A percentile compares a stretch with the other conserved stretches of the same genome.
phyloP scores from a whole-genome alignment of 2,113 vertebrate genomes.

The Macheiramphus alcinus region DNA sequence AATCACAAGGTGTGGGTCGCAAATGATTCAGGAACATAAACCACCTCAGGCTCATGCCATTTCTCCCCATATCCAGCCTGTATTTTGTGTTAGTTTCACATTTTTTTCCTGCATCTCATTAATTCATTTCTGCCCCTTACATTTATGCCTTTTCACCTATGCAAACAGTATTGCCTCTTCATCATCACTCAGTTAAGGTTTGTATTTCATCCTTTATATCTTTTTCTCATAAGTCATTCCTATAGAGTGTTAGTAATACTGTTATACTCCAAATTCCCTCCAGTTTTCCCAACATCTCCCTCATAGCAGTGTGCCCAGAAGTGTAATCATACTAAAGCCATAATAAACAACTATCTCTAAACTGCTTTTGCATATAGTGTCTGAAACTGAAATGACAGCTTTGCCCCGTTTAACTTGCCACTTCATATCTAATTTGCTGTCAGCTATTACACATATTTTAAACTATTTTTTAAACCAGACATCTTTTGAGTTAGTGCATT shows the following conservation, averaged over 20 bases:
- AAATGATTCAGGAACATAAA: background rate
- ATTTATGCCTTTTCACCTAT: background rate
- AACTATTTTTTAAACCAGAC: background rate
- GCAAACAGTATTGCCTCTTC: background rate
- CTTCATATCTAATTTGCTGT: background rate
- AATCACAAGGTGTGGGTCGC: background rate
- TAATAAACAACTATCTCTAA: background rate
- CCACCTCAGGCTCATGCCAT: background rate
- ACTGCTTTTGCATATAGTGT: background rate
- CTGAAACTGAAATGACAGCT: background rate
- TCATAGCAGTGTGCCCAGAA: background rate
- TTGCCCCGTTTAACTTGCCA: background rate
- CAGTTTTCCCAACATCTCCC: background rate
- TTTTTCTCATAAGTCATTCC: background rate
- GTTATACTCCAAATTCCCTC: background rate
- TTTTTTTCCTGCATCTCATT: background rate
- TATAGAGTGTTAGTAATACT: background rate
- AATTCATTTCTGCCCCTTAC: background rate
- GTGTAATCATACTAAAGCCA: background rate
- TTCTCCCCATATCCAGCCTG: background rate
- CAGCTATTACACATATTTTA: background rate
- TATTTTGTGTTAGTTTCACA: background rate
- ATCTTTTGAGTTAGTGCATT: background rate
- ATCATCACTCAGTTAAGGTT: background rate
- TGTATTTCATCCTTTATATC: background rate